A percentile compares a stretch with the other conserved stretches of the same genome.
Conservation (phyloP, 2,888 invertebrate genomes). For the Tetragonisca angustula region DNA sequence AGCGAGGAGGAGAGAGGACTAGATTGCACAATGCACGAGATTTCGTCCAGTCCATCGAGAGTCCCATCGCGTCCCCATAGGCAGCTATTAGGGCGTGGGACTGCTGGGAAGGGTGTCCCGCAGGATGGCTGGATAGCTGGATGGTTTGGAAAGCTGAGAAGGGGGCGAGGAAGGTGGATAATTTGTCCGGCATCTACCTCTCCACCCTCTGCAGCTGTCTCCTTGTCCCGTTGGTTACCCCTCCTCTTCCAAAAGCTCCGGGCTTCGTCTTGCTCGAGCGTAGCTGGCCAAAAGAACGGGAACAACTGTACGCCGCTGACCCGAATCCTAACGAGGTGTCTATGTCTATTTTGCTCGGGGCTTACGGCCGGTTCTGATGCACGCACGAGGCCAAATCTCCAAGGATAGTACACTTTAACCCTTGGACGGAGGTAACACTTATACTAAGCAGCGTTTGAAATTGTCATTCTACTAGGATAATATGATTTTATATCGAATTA, state of each 20-base stretch:
- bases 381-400: too few relatives aligned
- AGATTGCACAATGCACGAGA: slow-evolving; percentile 77
- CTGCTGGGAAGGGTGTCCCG: slow-evolving; percentile 56
- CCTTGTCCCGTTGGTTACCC: slow-evolving; percentile 14
- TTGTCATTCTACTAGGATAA: too few relatives aligned
- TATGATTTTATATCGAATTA: too few relatives aligned
- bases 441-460: too few relatives aligned
- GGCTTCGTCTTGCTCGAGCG: slow-evolving; percentile 12
- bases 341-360: slow-evolving; percentile 66
- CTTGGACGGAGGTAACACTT: too few relatives aligned
- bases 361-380: too few relatives aligned
- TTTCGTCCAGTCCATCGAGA: slow-evolving; percentile 77
- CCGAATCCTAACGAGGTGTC: slow-evolving; percentile 81
- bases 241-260: slow-evolving; percentile 11
- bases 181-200: slow-evolving; percentile 77
- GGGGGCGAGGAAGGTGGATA: slow-evolving; percentile 71
- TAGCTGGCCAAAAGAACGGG: slow-evolving; percentile 49
- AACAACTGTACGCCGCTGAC: slow-evolving; percentile 75
- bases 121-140: slow-evolving; percentile 65
- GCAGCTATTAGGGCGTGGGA: slow-evolving; percentile 76
- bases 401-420: too few relatives aligned
- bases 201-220: slow-evolving; percentile 38
- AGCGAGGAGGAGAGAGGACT: slow-evolving; percentile 37
- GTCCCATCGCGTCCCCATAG: slow-evolving; percentile 76
- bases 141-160: slow-evolving; percentile 64